phyloP scores from a whole-genome alignment of 2,113 vertebrate genomes.

The Rhinolophus ferrumequinum region DNA sequence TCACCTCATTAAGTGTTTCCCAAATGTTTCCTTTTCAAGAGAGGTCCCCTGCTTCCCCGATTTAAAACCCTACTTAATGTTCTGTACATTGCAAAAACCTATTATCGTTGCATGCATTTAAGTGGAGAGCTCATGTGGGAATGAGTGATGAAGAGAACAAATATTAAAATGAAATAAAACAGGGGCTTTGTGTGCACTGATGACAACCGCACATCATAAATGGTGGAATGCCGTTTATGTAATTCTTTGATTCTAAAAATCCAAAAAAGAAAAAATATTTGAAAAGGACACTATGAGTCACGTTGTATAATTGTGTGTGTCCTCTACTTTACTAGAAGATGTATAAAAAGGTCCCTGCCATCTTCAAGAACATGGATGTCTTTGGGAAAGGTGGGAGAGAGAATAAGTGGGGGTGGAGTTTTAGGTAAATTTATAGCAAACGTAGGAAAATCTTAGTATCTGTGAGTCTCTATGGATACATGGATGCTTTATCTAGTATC shows the following conservation, averaged over 20 bases:
- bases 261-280: neutral
- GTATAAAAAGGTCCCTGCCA: neutral
- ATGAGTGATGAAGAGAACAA: neutral
- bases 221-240: neutral
- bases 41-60: neutral
- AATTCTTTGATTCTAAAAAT: neutral
- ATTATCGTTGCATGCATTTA: neutral
- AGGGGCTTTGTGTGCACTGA: neutral
- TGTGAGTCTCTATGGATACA: neutral
- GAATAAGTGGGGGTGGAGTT: neutral
- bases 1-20: neutral
- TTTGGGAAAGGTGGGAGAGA: neutral
- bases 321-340: neutral
- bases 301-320: neutral
- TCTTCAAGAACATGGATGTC: neutral
- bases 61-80: neutral
- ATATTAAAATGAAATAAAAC: neutral
- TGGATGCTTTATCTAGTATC: neutral
- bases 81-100: too few relatives aligned
- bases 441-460: neutral
- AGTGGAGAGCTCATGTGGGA: neutral
- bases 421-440: neutral
- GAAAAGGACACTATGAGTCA: neutral
- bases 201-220: too few relatives aligned
- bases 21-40: neutral